phyloP scores from a whole-genome alignment of 1,140 invertebrate genomes.

The Magallana angulata region DNA sequence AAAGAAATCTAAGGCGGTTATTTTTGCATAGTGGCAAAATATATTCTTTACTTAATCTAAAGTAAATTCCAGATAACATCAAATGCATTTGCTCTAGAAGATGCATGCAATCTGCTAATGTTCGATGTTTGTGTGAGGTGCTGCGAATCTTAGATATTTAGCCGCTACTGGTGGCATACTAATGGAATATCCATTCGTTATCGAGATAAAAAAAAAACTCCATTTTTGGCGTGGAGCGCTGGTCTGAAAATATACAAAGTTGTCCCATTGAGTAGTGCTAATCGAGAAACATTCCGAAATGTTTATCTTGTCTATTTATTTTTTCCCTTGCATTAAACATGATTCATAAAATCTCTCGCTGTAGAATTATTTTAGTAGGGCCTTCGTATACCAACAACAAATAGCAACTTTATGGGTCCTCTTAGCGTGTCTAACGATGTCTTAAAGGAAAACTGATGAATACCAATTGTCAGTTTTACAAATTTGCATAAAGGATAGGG shows the following conservation, averaged over 20 bases:
- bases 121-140: constrained; percentile 10
- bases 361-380: background rate
- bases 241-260: constrained; percentile 7
- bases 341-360: constrained; percentile 8
- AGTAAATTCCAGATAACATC: constrained; percentile 31
- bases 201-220: background rate
- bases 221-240: background rate
- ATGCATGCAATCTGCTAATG: constrained; percentile 25
- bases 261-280: background rate
- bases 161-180: background rate
- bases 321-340: constrained; percentile 1
- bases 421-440: background rate
- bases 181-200: constrained; percentile 25
- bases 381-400: background rate
- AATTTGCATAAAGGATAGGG: constrained; percentile 26
- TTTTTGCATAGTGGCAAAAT: background rate
- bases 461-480: constrained; percentile 28
- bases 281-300: background rate
- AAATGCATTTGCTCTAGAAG: constrained; percentile 22
- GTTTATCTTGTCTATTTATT: constrained; percentile 14
- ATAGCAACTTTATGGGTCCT: constrained; percentile 9
- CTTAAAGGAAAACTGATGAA: constrained; percentile 35
- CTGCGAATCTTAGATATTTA: constrained; percentile 20
- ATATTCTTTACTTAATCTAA: constrained; percentile 5
- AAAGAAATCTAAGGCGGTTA: background rate